Evolutionary conservation across 1,140 invertebrate genomes (phyloP), one percentile per base, ranked within the genome.

Genomic region (Aculops lycopersici): DNA sequence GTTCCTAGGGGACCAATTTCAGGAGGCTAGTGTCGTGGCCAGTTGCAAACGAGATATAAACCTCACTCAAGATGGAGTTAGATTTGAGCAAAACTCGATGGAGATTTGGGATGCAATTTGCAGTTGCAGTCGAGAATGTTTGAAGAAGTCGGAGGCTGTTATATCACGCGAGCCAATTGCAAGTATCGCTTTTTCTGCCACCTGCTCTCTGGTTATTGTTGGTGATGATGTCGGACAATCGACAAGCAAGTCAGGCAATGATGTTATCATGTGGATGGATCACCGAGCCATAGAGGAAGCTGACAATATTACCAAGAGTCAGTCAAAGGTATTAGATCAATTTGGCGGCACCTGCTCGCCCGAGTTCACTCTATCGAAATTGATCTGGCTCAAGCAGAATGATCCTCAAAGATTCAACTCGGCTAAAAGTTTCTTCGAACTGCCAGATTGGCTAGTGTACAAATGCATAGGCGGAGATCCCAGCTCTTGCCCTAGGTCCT

Each of bases 261-360:
- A 94, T 57, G 64, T 94, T 18, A 77, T 94, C 21, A 68, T 92
- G 57, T 95, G 86, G 86, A 74, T 92, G 78, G 86, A 95, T 55
- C 84, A 94, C 53, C 60, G 86, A 48, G 84, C 84, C 2, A 58
- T 66, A 16, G 53, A 65, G 36, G 74, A 92, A 62, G 75, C 81
- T 0, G 63, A 69, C 15, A 58, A 66, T 16, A 88, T 94, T 13
- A 92, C 88, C 54, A 60, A 58, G 20, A 67, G 65, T 1, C 58
- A 66, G 15, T 73, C 90, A 59, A 42, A 48, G 17, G 66, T 84
- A 8, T 60, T 94, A 1, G 64, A 72, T 45, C 79, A 73, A 59
- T 75, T 84, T 4, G 86, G 86, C 5, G 81, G 81, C 1, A 73
- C 70, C 55, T 71, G 92, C 5, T 92, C 81, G 0, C 59, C 80